Percentiles rank a stretch among this genome's conserved stretches.
These are phyloP conservation scores for Bibio marci DNA, from an alignment of 2,888 invertebrate genomes.

Conservation along the genomic window DNA sequence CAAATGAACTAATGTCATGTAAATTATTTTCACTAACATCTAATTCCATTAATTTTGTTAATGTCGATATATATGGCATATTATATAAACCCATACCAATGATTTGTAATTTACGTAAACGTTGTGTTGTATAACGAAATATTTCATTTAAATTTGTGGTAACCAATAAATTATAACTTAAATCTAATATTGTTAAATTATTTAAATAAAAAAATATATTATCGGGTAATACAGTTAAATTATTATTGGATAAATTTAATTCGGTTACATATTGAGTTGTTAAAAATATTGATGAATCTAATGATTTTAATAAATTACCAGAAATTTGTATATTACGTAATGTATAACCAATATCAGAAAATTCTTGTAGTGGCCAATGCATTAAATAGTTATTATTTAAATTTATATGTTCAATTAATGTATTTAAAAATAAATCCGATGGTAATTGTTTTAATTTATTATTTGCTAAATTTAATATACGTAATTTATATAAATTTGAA, in stretches of 20 bases:
- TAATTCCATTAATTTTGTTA: conserved; percentile 43
- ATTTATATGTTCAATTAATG: conserved; percentile 62
- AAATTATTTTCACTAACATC: conserved; percentile 68
- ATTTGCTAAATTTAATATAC: conserved; percentile 52
- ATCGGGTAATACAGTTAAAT: conserved; percentile 69
- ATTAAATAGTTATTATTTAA: conserved; percentile 61
- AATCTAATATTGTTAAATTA: conserved; percentile 58
- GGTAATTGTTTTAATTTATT: conserved; percentile 59
- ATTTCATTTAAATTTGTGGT: conserved; percentile 75
- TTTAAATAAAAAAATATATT: conserved; percentile 73
- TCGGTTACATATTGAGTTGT: conserved; percentile 62
- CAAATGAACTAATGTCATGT: conserved; percentile 50
- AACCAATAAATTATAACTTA: conserved; percentile 63
- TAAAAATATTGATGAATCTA: conserved; percentile 75
- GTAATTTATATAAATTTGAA: conserved; percentile 52
- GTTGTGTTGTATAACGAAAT: conserved; percentile 62
- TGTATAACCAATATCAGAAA: conserved; percentile 64
- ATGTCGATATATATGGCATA: conserved; percentile 37
- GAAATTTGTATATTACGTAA: conserved; percentile 61
- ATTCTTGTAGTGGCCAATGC: conserved; percentile 60
- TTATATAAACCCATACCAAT: conserved; percentile 62
- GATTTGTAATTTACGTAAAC: conserved; percentile 58
- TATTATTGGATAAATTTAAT: conserved; percentile 63
- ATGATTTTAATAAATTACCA: conserved; percentile 64
- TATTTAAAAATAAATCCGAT: conserved; percentile 62